Evolutionary conservation across 2,113 vertebrate genomes (phyloP).

Genomic region (Cariama cristata): DNA sequence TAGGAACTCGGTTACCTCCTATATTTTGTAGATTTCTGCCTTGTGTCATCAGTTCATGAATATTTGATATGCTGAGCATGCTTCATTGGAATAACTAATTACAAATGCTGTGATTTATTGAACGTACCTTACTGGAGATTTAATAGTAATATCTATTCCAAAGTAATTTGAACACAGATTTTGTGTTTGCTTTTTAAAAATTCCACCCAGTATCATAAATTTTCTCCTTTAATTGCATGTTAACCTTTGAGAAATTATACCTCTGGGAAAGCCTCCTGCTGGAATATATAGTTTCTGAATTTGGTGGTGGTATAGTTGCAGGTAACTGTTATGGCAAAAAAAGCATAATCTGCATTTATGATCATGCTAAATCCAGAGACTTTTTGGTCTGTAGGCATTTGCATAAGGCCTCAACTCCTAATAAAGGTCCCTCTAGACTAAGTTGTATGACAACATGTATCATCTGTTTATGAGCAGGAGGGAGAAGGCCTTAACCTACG

Average conservation of each 20-base stretch:
- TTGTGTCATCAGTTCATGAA: slow-evolving; percentile 77
- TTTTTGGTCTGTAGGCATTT: background rate
- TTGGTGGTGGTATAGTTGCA: background rate
- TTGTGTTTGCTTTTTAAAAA: slow-evolving; percentile 70
- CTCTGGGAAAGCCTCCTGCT: slow-evolving; percentile 66
- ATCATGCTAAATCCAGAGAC: background rate
- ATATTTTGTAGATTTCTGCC: slow-evolving; percentile 68
- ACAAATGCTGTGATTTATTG: slow-evolving; percentile 75
- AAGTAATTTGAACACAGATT: slow-evolving; percentile 64
- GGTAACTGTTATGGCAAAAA: background rate
- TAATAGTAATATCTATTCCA: slow-evolving; percentile 74
- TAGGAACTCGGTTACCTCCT: slow-evolving; percentile 55
- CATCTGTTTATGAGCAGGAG: background rate
- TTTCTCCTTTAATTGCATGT: slow-evolving; percentile 64
- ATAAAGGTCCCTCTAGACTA: background rate
- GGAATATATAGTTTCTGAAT: slow-evolving; percentile 36
- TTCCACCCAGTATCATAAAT: slow-evolving; percentile 52
- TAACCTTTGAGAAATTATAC: slow-evolving; percentile 69
- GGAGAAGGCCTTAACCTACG: background rate
- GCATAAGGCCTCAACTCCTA: background rate
- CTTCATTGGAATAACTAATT: slow-evolving; percentile 81
- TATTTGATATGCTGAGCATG: slow-evolving; percentile 76
- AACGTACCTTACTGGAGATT: slow-evolving; percentile 71
- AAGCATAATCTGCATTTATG: background rate
- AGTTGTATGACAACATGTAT: background rate